These are phyloP conservation scores for Ophion ellenae DNA, from an alignment of 2,888 invertebrate genomes.

Conservation along the genomic window DNA sequence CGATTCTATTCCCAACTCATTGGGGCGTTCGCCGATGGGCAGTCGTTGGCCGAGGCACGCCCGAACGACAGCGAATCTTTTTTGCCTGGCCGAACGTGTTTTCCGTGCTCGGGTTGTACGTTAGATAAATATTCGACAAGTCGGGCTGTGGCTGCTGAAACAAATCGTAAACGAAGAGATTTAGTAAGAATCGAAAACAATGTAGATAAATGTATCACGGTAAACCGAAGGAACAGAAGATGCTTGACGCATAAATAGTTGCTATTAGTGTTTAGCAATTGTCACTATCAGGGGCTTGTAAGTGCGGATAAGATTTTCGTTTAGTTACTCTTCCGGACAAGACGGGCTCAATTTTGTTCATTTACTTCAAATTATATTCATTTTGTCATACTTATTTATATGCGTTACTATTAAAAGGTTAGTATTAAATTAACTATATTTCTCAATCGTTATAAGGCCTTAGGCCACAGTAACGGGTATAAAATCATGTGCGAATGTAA, in stretches of 20 bases:
- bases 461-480: too few relatives aligned
- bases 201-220: too few relatives aligned
- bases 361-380: neutral
- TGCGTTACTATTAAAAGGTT: neutral
- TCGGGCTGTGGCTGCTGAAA: constrained; percentile 86
- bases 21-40: constrained; percentile 81
- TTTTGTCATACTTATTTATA: neutral
- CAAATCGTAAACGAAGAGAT: constrained; percentile 12
- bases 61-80: constrained; percentile 85
- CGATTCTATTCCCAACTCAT: constrained; percentile 63
- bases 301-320: too few relatives aligned
- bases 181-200: neutral
- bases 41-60: constrained; percentile 85
- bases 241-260: too few relatives aligned
- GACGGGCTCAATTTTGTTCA: neutral
- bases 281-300: too few relatives aligned
- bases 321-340: too few relatives aligned
- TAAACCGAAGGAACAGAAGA: too few relatives aligned
- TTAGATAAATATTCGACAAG: constrained; percentile 88
- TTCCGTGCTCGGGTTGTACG: constrained; percentile 85
- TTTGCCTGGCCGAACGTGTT: constrained; percentile 85
- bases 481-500: too few relatives aligned
- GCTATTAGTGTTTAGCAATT: too few relatives aligned
- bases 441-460: too few relatives aligned
- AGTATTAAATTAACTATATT: too few relatives aligned